phyloP scores from a whole-genome alignment of 53 echinoderm and acorn worm genomes.

The Holothuria leucospilota region DNA sequence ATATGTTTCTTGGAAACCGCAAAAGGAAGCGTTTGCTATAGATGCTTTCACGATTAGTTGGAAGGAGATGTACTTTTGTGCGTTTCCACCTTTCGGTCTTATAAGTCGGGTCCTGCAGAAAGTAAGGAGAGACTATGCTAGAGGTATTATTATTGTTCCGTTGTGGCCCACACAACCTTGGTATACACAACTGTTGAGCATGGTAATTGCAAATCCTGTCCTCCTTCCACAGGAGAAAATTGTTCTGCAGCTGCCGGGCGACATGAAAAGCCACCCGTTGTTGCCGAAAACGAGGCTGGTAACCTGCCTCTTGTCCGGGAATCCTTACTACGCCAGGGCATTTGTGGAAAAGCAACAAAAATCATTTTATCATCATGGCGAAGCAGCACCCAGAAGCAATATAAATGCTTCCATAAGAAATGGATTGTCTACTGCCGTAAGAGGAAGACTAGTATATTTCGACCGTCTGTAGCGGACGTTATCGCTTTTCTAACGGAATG shows the following conservation, averaged over 20 bases:
- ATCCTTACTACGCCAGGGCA: neutral
- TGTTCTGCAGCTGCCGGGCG: neutral
- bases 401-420: neutral
- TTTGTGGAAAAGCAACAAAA: neutral
- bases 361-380: neutral
- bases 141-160: constrained; percentile 17
- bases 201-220: neutral
- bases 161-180: neutral
- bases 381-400: neutral
- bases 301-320: constrained; percentile 21
- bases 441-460: constrained; percentile 7
- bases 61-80: neutral
- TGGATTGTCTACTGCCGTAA: neutral
- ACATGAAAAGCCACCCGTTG: neutral
- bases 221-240: neutral
- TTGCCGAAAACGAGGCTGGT: neutral
- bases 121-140: constrained; percentile 53
- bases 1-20: too few species aligned
- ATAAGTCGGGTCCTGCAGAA: constrained; percentile 1
- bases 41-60: too few species aligned
- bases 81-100: constrained; percentile 9
- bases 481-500: neutral
- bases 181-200: neutral
- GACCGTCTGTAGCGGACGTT: neutral
- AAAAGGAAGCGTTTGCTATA: too few species aligned